A percentile compares a stretch with the other conserved stretches of the same genome.
phyloP scores from a whole-genome alignment of 2,888 invertebrate genomes.

The Sericinus montela region DNA sequence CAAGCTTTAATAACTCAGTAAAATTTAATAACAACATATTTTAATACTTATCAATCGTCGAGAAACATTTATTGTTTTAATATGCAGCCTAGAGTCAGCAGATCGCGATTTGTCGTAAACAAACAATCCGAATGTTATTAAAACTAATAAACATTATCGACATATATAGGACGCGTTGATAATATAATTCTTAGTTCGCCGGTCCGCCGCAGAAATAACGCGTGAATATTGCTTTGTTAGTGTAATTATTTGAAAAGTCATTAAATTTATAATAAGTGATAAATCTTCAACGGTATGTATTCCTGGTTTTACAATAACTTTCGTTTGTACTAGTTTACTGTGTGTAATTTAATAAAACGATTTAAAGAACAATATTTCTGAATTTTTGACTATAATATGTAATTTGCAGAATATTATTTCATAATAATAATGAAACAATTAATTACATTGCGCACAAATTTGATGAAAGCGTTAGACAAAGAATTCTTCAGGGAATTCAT shows the following conservation, averaged over 20 bases:
- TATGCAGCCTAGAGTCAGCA: constrained; percentile 2
- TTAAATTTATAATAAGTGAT: neutral
- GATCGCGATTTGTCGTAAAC: constrained; percentile 14
- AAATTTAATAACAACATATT: neutral
- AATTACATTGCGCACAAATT: too few species aligned
- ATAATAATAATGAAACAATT: too few species aligned
- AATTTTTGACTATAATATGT: too few species aligned
- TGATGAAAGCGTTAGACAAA: too few species aligned
- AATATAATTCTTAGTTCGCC: constrained; percentile 6
- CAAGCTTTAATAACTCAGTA: constrained; percentile 2
- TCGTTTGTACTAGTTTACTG: too few species aligned
- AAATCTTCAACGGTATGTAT: neutral
- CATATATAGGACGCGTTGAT: constrained; percentile 14
- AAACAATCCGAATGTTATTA: constrained; percentile 5
- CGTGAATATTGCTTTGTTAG: neutral
- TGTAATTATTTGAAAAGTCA: neutral
- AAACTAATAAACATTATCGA: constrained; percentile 3
- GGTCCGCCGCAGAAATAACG: neutral
- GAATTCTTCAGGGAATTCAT: too few species aligned
- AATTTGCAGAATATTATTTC: too few species aligned
- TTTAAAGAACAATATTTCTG: too few species aligned
- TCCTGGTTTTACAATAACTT: too few species aligned
- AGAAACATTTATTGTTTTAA: constrained; percentile 10
- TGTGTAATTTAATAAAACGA: too few species aligned
- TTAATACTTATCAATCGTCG: constrained; percentile 1